phyloP scores from a whole-genome alignment of 1,140 invertebrate genomes.

The Saccostrea cuccullata region DNA sequence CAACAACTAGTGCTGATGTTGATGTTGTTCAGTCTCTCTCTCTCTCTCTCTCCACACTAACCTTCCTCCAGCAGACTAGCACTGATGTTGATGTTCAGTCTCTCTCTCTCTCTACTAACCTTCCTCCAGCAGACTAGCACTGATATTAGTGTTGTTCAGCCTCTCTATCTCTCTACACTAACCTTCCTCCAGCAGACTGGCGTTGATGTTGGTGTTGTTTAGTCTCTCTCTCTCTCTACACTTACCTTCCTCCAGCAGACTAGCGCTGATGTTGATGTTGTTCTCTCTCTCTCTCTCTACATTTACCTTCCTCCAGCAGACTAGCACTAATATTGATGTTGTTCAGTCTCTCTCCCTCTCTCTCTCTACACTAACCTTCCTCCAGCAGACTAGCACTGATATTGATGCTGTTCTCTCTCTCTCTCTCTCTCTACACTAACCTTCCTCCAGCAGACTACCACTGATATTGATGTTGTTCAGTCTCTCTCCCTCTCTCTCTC shows the following conservation, averaged over 20 bases:
- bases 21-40: constrained; percentile 49
- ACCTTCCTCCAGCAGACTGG: neutral
- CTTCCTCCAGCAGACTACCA: neutral
- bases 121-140: too few relatives aligned
- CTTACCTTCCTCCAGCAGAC: neutral
- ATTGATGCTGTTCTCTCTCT: constrained; percentile 28
- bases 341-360: neutral
- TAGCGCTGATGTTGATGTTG: constrained; percentile 35
- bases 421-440: neutral
- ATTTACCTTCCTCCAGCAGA: too few relatives aligned
- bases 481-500: constrained; percentile 15
- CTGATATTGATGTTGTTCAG: constrained; percentile 45
- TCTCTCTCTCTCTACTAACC: neutral
- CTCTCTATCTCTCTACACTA: neutral
- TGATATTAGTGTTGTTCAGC: neutral
- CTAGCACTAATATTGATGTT: neutral
- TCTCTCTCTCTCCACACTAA: neutral
- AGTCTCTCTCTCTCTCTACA: constrained; percentile 46
- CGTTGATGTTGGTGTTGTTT: constrained; percentile 32
- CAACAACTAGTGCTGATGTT: neutral
- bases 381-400: neutral
- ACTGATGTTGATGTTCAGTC: constrained; percentile 47
- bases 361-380: neutral
- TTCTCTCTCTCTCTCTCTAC: neutral
- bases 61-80: neutral